These are phyloP conservation scores for Mormyrus lacerda DNA, from an alignment of 2,113 vertebrate genomes.

Conservation along the genomic window DNA sequence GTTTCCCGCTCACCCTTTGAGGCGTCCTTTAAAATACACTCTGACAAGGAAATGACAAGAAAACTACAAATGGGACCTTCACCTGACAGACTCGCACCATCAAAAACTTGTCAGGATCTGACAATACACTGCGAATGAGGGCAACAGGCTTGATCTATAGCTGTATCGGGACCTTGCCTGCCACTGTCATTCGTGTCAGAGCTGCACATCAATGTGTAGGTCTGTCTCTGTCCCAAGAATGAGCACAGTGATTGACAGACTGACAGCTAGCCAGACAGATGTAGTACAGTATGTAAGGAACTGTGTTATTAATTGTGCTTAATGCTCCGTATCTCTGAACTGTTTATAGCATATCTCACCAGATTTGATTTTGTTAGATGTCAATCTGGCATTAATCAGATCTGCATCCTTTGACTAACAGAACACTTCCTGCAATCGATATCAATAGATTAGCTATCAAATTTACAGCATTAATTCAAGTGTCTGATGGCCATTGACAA, in stretches of 20 bases:
- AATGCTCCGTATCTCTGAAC: background rate
- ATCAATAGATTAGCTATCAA: constrained; percentile 1
- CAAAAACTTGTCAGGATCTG: constrained; percentile 50
- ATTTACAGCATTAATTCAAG: background rate
- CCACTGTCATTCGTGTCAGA: constrained; percentile 55
- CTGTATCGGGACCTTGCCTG: constrained; percentile 59
- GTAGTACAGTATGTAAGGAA: background rate
- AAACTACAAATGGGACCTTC: constrained; percentile 59
- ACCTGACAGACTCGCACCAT: constrained; percentile 53
- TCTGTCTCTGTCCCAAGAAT: constrained; percentile 37
- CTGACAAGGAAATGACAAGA: constrained; percentile 63
- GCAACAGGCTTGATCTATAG: constrained; percentile 59
- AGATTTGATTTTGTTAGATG: background rate
- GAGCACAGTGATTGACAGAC: constrained; percentile 29
- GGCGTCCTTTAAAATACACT: constrained; percentile 51
- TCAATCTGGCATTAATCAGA: background rate
- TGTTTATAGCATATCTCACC: background rate
- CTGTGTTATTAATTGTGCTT: background rate
- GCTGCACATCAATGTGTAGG: constrained; percentile 53
- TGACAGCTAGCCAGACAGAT: constrained; percentile 16
- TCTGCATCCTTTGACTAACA: background rate
- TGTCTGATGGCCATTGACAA: background rate
- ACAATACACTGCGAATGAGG: constrained; percentile 46
- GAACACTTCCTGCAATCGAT: background rate
- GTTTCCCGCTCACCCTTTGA: constrained; percentile 40